phyloP scores from a whole-genome alignment of 2,797 vertebrate genomes.

The Meda fulgida region DNA sequence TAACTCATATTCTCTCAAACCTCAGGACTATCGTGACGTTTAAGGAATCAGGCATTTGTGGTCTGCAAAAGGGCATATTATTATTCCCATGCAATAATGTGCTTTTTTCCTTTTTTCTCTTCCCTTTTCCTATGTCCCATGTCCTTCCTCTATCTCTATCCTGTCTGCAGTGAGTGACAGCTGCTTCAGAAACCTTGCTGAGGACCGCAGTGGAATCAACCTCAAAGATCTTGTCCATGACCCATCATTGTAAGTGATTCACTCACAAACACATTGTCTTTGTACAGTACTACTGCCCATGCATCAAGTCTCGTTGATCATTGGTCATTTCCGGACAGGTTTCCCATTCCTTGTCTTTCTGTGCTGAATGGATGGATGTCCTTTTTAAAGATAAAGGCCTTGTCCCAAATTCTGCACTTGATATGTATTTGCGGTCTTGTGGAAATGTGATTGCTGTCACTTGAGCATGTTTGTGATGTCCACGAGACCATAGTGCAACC shows the following conservation, averaged over 20 bases:
- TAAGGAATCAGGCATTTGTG: slow-evolving; percentile 36
- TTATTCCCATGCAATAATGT: slow-evolving; percentile 36
- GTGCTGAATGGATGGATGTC: background rate
- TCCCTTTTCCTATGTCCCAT: background rate
- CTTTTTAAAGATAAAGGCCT: background rate
- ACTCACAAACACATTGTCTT: background rate
- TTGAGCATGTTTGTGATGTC: background rate
- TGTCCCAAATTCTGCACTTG: background rate
- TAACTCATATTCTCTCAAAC: slow-evolving; percentile 40
- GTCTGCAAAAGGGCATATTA: background rate
- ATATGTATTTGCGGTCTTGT: background rate
- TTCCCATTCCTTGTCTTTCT: background rate
- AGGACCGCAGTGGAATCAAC: slow-evolving; percentile 97
- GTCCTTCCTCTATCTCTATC: slow-evolving; percentile 17
- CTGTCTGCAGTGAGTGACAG: slow-evolving; percentile 92
- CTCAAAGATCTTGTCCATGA: slow-evolving; percentile 98
- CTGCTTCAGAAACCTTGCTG: slow-evolving; percentile 95
- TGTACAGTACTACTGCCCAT: background rate
- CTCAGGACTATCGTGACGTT: slow-evolving; percentile 28
- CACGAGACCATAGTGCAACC: background rate
- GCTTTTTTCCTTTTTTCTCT: slow-evolving; percentile 15
- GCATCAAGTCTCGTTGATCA: background rate
- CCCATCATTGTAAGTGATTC: slow-evolving; percentile 91
- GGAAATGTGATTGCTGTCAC: background rate
- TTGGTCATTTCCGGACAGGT: background rate